Conservation (phyloP, 1,140 invertebrate species). For the Scaptomyza graminum region DNA sequence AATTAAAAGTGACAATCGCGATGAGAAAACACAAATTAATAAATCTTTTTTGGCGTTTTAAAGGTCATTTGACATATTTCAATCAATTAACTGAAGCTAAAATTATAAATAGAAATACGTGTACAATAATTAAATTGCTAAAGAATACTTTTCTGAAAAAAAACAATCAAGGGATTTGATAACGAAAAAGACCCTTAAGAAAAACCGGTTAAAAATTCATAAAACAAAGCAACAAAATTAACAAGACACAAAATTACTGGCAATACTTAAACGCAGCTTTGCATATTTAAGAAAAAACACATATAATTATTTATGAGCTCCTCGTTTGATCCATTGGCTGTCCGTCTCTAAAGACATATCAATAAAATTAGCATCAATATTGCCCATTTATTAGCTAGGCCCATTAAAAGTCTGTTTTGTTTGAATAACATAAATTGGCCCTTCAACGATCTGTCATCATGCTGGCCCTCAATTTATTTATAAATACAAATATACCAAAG, state of each 20-base stretch:
- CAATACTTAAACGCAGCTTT: not conserved
- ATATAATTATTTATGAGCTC: conserved; percentile 8
- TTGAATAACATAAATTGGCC: too few species aligned
- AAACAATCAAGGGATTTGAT: not conserved
- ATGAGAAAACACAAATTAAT: conserved; percentile 41
- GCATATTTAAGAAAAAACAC: not conserved
- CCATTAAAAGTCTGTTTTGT: too few species aligned
- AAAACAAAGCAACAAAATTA: conserved; percentile 19
- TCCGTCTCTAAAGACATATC: conserved; percentile 8
- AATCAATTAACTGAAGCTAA: conserved; percentile 3
- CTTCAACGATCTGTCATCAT: too few species aligned
- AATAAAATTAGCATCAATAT: conserved; percentile 13
- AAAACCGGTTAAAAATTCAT: not conserved
- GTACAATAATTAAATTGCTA: conserved; percentile 15
- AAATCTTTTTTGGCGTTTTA: conserved; percentile 16
- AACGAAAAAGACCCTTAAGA: too few species aligned
- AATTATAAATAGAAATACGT: not conserved
- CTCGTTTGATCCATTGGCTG: conserved; percentile 23
- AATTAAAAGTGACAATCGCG: conserved; percentile 40
- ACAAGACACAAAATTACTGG: too few species aligned
- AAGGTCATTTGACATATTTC: conserved; percentile 8
- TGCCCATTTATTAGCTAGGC: conserved; percentile 1
- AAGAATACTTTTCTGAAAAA: not conserved
- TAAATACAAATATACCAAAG: not conserved
- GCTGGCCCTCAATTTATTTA: too few species aligned